Conservation (phyloP, 1,140 invertebrate species). For the Pseudomyrmex sp. region DNA sequence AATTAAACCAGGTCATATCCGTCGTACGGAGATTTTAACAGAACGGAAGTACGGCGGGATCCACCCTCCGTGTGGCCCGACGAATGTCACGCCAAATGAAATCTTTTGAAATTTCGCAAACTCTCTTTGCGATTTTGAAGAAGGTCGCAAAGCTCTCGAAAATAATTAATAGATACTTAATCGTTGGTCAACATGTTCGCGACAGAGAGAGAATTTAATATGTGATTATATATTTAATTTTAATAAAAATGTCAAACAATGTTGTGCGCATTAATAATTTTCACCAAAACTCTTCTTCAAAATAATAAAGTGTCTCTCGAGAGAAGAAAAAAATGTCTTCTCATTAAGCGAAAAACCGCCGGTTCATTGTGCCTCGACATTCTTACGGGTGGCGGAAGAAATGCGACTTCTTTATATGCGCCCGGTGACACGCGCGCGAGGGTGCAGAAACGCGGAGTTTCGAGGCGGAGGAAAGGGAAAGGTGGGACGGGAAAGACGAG, state of each 20-base stretch:
- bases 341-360: slow-evolving; percentile 42
- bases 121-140: no score
- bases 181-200: no score
- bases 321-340: not conserved
- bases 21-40: not conserved
- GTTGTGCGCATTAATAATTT: no score
- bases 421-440: slow-evolving; percentile 25
- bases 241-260: no score
- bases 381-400: slow-evolving; percentile 34
- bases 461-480: not conserved
- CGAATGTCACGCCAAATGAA: not conserved
- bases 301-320: not conserved
- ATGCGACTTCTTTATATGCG: slow-evolving; percentile 50
- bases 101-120: not conserved
- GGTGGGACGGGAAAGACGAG: not conserved
- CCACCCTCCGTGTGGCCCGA: no score
- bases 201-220: no score
- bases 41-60: not conserved
- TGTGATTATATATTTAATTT: no score
- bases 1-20: slow-evolving; percentile 19
- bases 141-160: no score
- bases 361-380: not conserved
- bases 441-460: not conserved
- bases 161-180: no score
- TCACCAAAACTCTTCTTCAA: no score